phyloP scores from a whole-genome alignment of 2,888 invertebrate species.

The Latrodectus hesperus region DNA sequence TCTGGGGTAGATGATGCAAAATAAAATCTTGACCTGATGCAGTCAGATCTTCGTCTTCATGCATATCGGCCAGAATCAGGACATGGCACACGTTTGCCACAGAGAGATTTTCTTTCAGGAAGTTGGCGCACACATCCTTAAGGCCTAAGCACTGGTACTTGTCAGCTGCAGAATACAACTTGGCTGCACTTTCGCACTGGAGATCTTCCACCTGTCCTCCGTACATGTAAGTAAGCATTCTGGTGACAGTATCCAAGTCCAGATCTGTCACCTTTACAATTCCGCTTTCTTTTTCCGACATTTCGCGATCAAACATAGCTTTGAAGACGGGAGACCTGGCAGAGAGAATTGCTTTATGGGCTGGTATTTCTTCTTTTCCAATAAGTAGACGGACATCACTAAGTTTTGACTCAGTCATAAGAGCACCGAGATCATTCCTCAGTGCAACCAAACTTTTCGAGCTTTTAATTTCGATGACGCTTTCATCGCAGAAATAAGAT shows the following conservation, averaged over 20 bases:
- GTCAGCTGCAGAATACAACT: conserved; percentile 1
- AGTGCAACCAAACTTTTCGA: background rate
- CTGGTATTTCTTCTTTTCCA: background rate
- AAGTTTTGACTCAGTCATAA: background rate
- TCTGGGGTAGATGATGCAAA: too few species aligned
- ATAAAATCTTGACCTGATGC: background rate
- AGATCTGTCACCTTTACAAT: background rate
- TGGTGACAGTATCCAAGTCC: background rate
- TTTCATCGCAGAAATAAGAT: background rate
- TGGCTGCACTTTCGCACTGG: background rate
- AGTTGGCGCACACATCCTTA: background rate
- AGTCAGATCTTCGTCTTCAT: background rate
- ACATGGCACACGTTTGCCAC: background rate
- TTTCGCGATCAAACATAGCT: conserved; percentile 99
- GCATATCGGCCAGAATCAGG: background rate
- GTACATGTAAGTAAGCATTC: conserved; percentile 5
- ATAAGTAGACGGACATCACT: background rate
- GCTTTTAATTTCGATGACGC: background rate
- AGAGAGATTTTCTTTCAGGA: background rate
- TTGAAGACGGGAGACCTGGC: conserved; percentile 98
- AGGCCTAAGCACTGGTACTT: background rate
- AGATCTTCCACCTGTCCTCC: background rate
- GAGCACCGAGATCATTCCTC: background rate
- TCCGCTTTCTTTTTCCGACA: conserved; percentile 90
- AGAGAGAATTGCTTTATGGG: conserved; percentile 8